Base-by-base conservation (phyloP, 2,888 invertebrate genomes). In the Cepaea hortensis region DNA sequence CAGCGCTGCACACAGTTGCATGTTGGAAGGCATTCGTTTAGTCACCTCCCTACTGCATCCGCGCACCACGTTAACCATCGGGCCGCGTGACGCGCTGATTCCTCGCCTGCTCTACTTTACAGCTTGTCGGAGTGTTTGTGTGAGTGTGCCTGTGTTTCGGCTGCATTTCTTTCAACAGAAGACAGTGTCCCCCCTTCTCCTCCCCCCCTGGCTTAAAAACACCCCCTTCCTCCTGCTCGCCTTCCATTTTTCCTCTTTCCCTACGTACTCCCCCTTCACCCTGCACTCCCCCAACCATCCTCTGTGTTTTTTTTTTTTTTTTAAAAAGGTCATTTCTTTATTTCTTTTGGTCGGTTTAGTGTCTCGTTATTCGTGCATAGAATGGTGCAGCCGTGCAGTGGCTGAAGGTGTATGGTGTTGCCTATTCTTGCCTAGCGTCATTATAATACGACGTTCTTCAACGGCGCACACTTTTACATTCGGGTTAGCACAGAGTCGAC, bases 341-440 rank as follows among this genome's bases (percentile, higher is more conserved):
- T 79, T 79, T 79, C 77, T 61, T 79, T 79, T 79, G 61, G 77
- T 79, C 23, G 61, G 77, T 50, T 79, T 61, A 79, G 61, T 79
- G 77, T 79, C 77, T 79, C 3, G 77, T 79, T 79, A 61, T 79
- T 79, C 77, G n/a, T 61, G 77, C 77, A 79, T 79, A 79, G 77
- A 79, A 79, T 79, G 61, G 77, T 55, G 77, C 77, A 79, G 77
- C n/a, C 55, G 11, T 61, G 77, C 77, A 79, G 77, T 35, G 3
- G 77, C 3, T 6, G 48, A 61, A 79, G 61, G 77, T 79, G 55
- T 55, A 68, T n/a, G 61, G 23, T 79, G 61, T 79, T 13, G 55
- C 61, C 77, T 23, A 79, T 79, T 79, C 77, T 48, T 79, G 15
- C n/a, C 77, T 55, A 61, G 7, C 3, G 2, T 35, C 55, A 55